Evolutionary conservation across 2,113 vertebrate genomes (phyloP).

Genomic region (Struthidea cinerea): DNA sequence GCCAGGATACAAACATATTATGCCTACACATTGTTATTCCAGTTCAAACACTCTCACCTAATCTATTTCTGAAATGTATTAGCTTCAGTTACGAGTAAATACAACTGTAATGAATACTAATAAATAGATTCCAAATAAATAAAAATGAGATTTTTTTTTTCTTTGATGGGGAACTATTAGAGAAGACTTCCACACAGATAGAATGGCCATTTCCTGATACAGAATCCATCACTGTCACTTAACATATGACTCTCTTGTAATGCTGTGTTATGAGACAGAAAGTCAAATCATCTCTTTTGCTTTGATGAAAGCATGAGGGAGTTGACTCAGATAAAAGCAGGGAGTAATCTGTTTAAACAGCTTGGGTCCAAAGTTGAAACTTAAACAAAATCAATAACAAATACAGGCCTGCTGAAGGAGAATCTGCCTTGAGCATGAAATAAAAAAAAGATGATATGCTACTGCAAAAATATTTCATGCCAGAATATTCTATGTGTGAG

Average conservation of each 20-base stretch:
- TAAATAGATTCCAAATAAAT: conserved; percentile 1
- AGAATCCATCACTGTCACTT: background rate
- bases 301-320: conserved; percentile 57
- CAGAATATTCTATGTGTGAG: background rate
- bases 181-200: background rate
- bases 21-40: background rate
- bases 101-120: background rate
- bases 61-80: conserved; percentile 4
- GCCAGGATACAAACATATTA: background rate
- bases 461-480: background rate
- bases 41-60: background rate
- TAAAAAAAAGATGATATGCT: background rate
- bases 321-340: conserved; percentile 36
- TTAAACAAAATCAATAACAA: conserved; percentile 44
- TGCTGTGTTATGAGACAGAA: conserved; percentile 19
- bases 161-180: background rate
- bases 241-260: background rate
- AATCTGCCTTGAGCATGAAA: background rate
- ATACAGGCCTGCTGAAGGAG: background rate
- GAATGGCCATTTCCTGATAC: background rate
- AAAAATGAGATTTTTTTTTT: background rate
- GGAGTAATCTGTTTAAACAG: conserved; percentile 61
- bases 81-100: background rate
- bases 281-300: conserved; percentile 33
- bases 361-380: conserved; percentile 47